Evolutionary conservation across 2,797 vertebrate genomes (phyloP).

Genomic region (Benthosema pterotum): DNA sequence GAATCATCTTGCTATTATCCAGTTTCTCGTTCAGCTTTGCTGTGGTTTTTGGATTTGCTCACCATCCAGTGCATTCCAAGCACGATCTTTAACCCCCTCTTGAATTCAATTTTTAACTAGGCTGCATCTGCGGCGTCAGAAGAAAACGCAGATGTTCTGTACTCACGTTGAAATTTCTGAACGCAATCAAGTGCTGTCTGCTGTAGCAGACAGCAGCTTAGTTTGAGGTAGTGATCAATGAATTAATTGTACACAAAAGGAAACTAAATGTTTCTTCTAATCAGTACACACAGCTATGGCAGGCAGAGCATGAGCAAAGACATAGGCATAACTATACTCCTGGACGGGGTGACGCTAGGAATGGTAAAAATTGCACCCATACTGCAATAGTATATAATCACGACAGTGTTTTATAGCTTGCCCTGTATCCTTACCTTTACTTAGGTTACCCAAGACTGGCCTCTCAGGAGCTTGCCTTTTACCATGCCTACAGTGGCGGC

Average conservation of each 20-base stretch:
- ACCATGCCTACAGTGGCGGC: slow-evolving; percentile 78
- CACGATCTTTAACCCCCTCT: too few relatives aligned
- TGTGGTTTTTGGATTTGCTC: too few relatives aligned
- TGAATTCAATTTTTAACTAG: too few relatives aligned
- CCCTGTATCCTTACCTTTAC: slow-evolving; percentile 78
- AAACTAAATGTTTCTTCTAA: slow-evolving; percentile 39
- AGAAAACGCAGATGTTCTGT: too few relatives aligned
- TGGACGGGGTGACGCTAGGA: slow-evolving; percentile 72
- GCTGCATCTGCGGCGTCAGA: too few relatives aligned
- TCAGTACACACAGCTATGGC: slow-evolving; percentile 65
- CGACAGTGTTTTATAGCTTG: slow-evolving; percentile 69
- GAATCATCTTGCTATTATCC: too few relatives aligned
- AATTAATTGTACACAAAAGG: slow-evolving; percentile 8
- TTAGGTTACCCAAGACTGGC: slow-evolving; percentile 82
- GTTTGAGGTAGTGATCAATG: too few relatives aligned
- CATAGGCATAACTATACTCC: slow-evolving; percentile 60
- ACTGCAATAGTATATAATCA: slow-evolving; percentile 48
- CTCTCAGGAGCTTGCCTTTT: slow-evolving; percentile 79
- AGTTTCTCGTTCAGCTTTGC: too few relatives aligned
- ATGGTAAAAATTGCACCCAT: slow-evolving; percentile 63
- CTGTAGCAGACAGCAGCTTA: too few relatives aligned
- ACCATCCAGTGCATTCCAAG: too few relatives aligned
- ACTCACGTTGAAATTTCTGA: too few relatives aligned
- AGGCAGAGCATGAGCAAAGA: slow-evolving; percentile 61
- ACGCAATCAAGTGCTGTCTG: too few relatives aligned